phyloP scores from a whole-genome alignment of 2,888 invertebrate species.

The Belgica antarctica region DNA sequence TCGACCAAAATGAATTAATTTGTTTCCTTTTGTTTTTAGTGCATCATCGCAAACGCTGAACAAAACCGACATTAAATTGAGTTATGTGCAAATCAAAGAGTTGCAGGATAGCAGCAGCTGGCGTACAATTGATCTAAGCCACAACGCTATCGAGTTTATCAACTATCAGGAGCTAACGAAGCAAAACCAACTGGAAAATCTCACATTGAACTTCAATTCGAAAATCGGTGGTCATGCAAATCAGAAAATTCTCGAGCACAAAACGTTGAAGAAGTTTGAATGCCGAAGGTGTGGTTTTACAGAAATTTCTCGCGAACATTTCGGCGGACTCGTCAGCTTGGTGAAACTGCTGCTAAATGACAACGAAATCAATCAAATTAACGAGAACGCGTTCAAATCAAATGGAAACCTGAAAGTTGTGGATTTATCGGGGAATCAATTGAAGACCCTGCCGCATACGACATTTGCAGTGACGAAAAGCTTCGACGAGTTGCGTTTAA shows the following conservation, averaged over 20 bases:
- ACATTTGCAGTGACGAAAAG: background rate
- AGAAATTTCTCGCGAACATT: constrained; percentile 27
- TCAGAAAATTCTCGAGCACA: constrained; percentile 17
- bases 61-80: constrained; percentile 30
- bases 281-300: constrained; percentile 33
- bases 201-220: constrained; percentile 22
- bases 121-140: constrained; percentile 42
- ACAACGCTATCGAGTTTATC: constrained; percentile 35
- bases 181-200: constrained; percentile 15
- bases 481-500: constrained; percentile 20
- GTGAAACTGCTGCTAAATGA: constrained; percentile 1
- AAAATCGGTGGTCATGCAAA: constrained; percentile 15
- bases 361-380: constrained; percentile 30
- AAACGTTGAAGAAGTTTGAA: constrained; percentile 2
- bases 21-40: too few species aligned
- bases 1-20: background rate
- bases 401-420: constrained; percentile 12
- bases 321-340: constrained; percentile 8
- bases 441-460: background rate
- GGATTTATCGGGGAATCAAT: constrained; percentile 21
- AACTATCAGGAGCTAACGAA: constrained; percentile 19
- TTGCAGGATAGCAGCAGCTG: constrained; percentile 27
- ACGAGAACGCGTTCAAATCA: constrained; percentile 13
- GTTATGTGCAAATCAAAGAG: constrained; percentile 26
- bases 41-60: constrained; percentile 21